phyloP scores from a whole-genome alignment of 35 echinoderm and acorn worm genomes.

The Nesometra sesokonis region DNA sequence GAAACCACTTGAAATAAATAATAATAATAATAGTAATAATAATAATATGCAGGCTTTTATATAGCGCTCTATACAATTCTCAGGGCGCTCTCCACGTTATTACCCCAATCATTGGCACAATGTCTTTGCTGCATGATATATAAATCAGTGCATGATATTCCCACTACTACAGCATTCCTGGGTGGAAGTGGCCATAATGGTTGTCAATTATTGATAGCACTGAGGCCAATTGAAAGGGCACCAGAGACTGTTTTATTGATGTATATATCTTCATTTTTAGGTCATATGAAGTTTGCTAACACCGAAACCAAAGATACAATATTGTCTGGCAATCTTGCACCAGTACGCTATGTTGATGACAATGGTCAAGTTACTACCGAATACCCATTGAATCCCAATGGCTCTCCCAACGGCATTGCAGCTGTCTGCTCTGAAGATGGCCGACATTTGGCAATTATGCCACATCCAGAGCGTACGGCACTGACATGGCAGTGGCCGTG shows the following conservation, averaged over 20 bases:
- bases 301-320: constrained; percentile 29
- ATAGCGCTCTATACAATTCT: no score
- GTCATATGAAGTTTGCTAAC: constrained; percentile 83
- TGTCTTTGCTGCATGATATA: no score
- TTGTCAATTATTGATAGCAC: background rate
- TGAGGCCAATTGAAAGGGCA: no score
- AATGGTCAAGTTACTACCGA: constrained; percentile 59
- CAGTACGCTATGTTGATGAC: constrained; percentile 73
- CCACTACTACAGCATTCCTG: background rate
- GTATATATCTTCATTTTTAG: constrained; percentile 5
- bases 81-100: no score
- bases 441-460: constrained; percentile 90
- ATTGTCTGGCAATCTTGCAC: constrained; percentile 23
- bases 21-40: no score
- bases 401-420: constrained; percentile 83
- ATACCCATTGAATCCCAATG: constrained; percentile 94
- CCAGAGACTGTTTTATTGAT: no score
- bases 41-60: no score
- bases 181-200: no score
- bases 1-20: no score
- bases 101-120: no score
- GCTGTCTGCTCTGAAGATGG: constrained; percentile 85
- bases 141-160: no score
- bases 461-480: constrained; percentile 81
- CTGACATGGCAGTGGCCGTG: constrained; percentile 93